Conservation (phyloP, 1,140 invertebrate genomes). For the Zophobas atratus region DNA sequence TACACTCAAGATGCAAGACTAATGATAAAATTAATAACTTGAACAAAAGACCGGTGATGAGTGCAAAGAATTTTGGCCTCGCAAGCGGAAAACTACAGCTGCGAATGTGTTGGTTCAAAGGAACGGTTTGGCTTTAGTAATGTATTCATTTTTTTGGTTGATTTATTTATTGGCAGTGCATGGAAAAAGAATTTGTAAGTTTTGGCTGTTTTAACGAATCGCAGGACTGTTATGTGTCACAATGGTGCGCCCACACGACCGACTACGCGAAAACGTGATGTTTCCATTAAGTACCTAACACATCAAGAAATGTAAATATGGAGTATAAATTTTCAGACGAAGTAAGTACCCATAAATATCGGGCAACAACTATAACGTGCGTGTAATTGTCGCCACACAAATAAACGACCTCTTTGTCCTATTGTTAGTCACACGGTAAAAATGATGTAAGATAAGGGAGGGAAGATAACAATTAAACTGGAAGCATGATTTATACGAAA, state of each 20-base stretch:
- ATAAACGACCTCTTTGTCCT: slow-evolving; percentile 35
- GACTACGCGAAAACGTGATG: slow-evolving; percentile 19
- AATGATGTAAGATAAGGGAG: slow-evolving; percentile 35
- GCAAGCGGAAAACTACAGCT: not conserved
- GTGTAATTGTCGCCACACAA: slow-evolving; percentile 46
- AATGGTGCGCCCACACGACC: slow-evolving; percentile 19
- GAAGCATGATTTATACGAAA: not conserved
- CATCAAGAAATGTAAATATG: slow-evolving; percentile 44
- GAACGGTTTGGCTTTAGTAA: not conserved
- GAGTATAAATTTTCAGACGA: slow-evolving; percentile 40
- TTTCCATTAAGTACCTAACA: slow-evolving; percentile 29
- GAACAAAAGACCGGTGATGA: slow-evolving; percentile 2
- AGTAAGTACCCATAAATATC: slow-evolving; percentile 44
- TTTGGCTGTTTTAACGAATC: not conserved
- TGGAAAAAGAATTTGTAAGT: too few species aligned
- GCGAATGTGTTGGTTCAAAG: not conserved
- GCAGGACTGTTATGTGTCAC: not conserved
- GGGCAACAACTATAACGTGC: slow-evolving; percentile 40
- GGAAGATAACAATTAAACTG: slow-evolving; percentile 31
- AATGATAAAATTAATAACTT: not conserved
- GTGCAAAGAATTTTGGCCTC: not conserved
- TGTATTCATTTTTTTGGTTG: not conserved
- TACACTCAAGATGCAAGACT: not conserved
- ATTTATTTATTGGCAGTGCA: not conserved
- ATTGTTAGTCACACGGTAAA: slow-evolving; percentile 11